Percentiles rank a stretch among this genome's conserved stretches.
Conservation (phyloP, 2,888 invertebrate species). For the Clostera curtula region DNA sequence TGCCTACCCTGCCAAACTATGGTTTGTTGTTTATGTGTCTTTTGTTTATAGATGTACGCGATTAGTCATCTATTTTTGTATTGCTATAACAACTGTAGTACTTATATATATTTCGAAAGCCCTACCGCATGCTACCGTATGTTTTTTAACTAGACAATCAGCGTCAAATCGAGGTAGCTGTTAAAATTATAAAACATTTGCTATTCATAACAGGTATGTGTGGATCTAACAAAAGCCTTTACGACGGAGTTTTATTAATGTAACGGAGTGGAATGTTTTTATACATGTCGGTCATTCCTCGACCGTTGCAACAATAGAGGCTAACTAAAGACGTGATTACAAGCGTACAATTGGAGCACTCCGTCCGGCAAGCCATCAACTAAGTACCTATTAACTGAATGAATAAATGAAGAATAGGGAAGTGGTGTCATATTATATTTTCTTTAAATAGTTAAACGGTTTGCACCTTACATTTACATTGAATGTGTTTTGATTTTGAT, state of each 20-base stretch:
- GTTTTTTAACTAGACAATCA: constrained; percentile 3
- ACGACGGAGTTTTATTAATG: constrained; percentile 12
- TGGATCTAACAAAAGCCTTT: constrained; percentile 11
- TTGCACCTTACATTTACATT: too few species aligned
- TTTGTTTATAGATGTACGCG: too few species aligned
- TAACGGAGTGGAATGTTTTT: constrained; percentile 4
- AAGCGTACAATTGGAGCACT: constrained; percentile 21
- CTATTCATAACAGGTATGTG: constrained; percentile 11
- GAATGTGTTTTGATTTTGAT: too few species aligned
- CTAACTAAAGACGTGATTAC: constrained; percentile 19
- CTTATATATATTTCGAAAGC: too few species aligned
- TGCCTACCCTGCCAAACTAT: too few species aligned
- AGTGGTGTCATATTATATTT: too few species aligned
- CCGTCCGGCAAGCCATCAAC: constrained; percentile 22
- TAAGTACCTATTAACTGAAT: constrained; percentile 25
- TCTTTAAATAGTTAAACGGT: too few species aligned
- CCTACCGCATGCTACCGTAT: too few species aligned
- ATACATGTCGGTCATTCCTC: neutral
- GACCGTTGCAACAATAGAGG: constrained; percentile 6
- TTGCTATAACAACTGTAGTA: too few species aligned
- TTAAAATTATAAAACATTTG: constrained; percentile 18
- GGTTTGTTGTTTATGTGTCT: too few species aligned
- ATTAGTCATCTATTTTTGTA: too few species aligned
- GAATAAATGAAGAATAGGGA: too few species aligned
- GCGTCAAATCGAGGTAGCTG: constrained; percentile 13